Evolutionary conservation across 2,113 vertebrate genomes (phyloP).

Genomic region (Propithecus coquereli): DNA sequence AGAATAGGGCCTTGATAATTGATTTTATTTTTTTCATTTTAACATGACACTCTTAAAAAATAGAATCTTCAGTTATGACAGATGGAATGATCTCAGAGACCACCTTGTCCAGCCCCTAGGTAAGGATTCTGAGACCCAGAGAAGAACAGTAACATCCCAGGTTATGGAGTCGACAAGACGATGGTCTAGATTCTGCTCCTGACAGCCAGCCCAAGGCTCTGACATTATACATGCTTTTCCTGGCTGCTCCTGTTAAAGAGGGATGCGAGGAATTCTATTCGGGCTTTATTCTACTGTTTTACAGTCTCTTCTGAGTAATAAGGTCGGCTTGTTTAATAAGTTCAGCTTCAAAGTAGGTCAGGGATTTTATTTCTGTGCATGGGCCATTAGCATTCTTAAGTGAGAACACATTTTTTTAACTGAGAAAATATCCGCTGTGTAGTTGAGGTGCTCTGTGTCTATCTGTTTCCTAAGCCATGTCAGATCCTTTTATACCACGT

Average conservation of each 20-base stretch:
- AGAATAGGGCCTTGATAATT: background rate
- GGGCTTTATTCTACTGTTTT: constrained; percentile 52
- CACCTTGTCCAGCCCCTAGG: background rate
- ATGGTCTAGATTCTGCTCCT: fast-evolving
- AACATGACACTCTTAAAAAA: background rate
- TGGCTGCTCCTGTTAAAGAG: background rate
- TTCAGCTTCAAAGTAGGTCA: constrained; percentile 76
- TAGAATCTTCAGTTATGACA: background rate
- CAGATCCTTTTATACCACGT: background rate
- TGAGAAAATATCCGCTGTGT: constrained; percentile 53
- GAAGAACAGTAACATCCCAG: background rate
- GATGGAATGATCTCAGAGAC: background rate
- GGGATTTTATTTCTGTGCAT: constrained; percentile 76
- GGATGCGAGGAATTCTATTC: background rate
- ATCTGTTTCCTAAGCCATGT: background rate
- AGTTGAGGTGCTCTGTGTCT: background rate
- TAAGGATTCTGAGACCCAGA: background rate
- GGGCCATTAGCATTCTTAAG: constrained; percentile 78
- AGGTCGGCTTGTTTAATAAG: constrained; percentile 75
- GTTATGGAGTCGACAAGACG: background rate
- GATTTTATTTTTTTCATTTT: background rate
- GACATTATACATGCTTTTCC: background rate
- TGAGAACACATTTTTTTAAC: constrained; percentile 71
- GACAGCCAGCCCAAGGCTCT: background rate
- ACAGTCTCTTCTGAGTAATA: constrained; percentile 69